These are phyloP conservation scores for Pelecanoides urinatrix DNA, from an alignment of 2,113 vertebrate genomes.

Conservation along the genomic window DNA sequence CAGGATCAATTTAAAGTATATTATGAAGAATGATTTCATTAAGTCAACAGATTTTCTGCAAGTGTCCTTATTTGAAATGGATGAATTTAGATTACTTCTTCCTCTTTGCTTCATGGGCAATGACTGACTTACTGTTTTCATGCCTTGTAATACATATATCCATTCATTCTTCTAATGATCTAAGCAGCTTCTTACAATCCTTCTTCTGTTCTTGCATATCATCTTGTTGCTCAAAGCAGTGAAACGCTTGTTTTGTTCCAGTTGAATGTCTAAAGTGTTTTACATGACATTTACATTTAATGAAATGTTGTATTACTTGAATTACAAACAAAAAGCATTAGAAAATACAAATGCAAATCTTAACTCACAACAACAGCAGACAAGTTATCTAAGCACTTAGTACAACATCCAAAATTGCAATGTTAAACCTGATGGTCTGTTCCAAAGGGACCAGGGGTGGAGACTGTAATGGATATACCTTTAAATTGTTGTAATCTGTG, in stretches of 20 bases:
- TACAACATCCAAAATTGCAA: not conserved
- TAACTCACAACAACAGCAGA: not conserved
- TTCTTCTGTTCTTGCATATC: not conserved
- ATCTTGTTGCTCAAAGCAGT: not conserved
- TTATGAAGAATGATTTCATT: not conserved
- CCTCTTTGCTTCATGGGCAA: not conserved
- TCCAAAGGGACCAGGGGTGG: too few relatives aligned
- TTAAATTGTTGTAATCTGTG: too few relatives aligned
- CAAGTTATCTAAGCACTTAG: not conserved
- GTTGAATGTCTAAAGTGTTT: not conserved
- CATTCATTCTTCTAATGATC: not conserved
- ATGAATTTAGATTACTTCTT: not conserved
- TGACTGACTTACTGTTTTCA: not conserved
- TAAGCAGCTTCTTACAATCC: not conserved
- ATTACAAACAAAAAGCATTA: constrained; percentile 12
- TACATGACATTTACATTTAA: constrained; percentile 35
- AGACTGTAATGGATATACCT: too few relatives aligned
- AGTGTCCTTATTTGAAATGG: not conserved
- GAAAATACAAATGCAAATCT: not conserved
- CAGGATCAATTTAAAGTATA: not conserved
- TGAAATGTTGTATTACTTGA: not conserved
- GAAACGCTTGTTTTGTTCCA: not conserved
- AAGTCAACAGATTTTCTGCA: not conserved
- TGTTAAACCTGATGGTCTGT: too few relatives aligned
- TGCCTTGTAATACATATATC: not conserved